These are phyloP conservation scores for Mimas tiliae DNA, from an alignment of 2,888 invertebrate genomes.

Conservation along the genomic window DNA sequence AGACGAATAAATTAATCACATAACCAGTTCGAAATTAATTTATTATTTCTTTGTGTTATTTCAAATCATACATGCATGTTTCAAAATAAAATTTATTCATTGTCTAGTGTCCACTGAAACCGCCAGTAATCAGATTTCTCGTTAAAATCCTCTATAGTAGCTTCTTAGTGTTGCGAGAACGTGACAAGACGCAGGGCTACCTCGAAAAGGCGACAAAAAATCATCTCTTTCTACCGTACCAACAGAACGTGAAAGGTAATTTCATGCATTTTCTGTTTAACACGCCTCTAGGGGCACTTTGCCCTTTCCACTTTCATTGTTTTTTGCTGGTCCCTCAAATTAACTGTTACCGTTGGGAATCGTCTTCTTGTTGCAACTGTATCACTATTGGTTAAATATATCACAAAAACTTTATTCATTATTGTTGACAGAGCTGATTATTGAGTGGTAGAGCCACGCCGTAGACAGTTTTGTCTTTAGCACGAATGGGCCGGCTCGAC, in stretches of 20 bases:
- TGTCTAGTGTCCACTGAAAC: background rate
- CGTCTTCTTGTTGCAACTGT: slow-evolving; percentile 33
- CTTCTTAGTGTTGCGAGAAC: slow-evolving; percentile 22
- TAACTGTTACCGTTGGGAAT: slow-evolving; percentile 32
- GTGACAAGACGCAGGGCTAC: slow-evolving; percentile 16
- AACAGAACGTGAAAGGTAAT: slow-evolving; percentile 81
- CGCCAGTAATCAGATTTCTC: slow-evolving; percentile 17
- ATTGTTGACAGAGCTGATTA: background rate
- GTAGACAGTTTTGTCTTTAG: too few relatives aligned
- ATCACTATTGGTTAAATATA: background rate
- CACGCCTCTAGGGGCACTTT: slow-evolving; percentile 72
- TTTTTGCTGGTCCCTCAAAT: slow-evolving; percentile 56
- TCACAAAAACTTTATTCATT: slow-evolving; percentile 14
- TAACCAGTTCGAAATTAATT: background rate
- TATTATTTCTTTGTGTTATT: background rate
- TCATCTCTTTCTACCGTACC: slow-evolving; percentile 71
- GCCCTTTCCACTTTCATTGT: slow-evolving; percentile 75
- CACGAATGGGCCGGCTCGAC: too few relatives aligned
- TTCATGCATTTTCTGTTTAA: slow-evolving; percentile 80
- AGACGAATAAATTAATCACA: background rate
- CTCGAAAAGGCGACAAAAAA: slow-evolving; percentile 62
- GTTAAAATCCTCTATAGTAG: background rate
- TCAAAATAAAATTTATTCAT: background rate
- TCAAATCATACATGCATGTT: background rate
- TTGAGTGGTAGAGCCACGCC: too few relatives aligned